Base-by-base conservation (phyloP, 2,797 vertebrate genomes). In the Erpetoichthys calabaricus region DNA sequence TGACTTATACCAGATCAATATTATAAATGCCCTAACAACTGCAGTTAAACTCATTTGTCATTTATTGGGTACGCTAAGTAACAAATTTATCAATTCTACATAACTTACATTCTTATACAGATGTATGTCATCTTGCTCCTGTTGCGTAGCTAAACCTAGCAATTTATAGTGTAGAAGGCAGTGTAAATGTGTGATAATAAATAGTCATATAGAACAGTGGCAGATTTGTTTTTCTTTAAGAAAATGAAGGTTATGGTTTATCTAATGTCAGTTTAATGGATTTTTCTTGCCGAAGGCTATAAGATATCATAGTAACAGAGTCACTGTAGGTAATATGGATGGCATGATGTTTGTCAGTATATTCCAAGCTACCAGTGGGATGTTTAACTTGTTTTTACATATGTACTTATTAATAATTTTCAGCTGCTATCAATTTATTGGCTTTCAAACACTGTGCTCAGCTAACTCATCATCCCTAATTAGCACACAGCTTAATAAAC, bases 1-100 rank as follows among this genome's bases (percentile, higher is more conserved):
- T 84, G 91, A 95, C 89, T 91, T 79, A 70, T 71, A 75, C 69
- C 68, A 76, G 87, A 88, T 89, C 82, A 58, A 86, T 91, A 86
- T 85, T 86, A 83, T 71, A 74, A 86, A 85, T 72, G 73, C 85
- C 84, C 84, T 78, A 79, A 86, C 80, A 72, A 79, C 73, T 75
- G 76, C 75, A 73, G 75, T 79, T 85, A 86, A 87, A 80, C 80
- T 90, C 81, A 80, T 88, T 87, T 90, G 86, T 90, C 87, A 89
- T 86, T 89, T 87, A 88, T 80, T 78, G 82, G 81, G 76, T 86
- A 85, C 80, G 80, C 78, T 72, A 83, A 81, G 80, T 80, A 81
- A 81, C 86, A 78, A 86, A 85, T 88, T 81, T 80, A 85, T 84
- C 78, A 78, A 72, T 80, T 57, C 70, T 62, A 66, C 59, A 45